A percentile compares a stretch with the other conserved stretches of the same genome.
Evolutionary conservation across 2,888 invertebrate species (phyloP).

Genomic region (Acanthosepion lycidas): DNA sequence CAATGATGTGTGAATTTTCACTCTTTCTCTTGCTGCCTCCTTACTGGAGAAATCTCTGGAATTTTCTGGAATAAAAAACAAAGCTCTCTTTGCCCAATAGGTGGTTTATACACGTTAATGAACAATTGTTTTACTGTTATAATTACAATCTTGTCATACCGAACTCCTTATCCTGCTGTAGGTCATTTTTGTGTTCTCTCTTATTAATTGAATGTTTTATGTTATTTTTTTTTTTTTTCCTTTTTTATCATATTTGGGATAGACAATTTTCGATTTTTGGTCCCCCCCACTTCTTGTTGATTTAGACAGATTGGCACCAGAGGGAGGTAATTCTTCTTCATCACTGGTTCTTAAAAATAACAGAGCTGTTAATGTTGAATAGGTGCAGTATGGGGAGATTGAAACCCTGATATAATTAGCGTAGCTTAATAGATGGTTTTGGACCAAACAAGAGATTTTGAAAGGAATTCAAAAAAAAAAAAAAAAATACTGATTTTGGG

Average conservation of each 20-base stretch:
- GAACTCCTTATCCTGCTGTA: neutral
- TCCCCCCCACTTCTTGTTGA: neutral
- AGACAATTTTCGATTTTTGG: neutral
- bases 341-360: neutral
- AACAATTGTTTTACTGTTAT: neutral
- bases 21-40: neutral
- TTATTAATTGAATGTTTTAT: neutral
- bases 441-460: neutral
- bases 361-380: neutral
- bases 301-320: neutral
- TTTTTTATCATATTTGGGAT: neutral
- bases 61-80: neutral
- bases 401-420: constrained; percentile 4
- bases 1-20: neutral
- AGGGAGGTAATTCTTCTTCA: neutral
- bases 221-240: neutral
- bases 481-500: neutral
- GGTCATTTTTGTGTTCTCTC: neutral
- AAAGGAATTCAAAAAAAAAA: neutral
- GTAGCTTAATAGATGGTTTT: neutral
- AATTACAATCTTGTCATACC: constrained; percentile 4
- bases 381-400: neutral
- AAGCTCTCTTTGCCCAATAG: neutral
- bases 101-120: neutral
- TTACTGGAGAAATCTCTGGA: neutral